These are phyloP conservation scores for Himalopsyche japonica DNA, from an alignment of 2,888 invertebrate genomes.

Conservation along the genomic window DNA sequence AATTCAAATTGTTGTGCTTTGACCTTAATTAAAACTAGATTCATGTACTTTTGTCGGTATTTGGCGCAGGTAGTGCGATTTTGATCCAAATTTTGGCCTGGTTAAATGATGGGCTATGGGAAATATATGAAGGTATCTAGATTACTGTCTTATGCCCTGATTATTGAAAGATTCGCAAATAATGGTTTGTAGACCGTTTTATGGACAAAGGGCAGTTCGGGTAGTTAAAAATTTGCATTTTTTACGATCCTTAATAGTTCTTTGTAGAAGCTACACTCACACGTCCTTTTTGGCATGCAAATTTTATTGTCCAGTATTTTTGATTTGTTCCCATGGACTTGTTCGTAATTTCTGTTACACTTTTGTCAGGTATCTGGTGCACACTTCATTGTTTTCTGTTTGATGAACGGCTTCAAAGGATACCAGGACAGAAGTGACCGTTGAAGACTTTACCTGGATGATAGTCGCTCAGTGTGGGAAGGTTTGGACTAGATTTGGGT, in stretches of 20 bases:
- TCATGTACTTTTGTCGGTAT: neutral
- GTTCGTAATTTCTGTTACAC: slow-evolving; percentile 18
- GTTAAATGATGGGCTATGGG: slow-evolving; percentile 12
- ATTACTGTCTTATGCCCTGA: neutral
- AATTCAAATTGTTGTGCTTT: slow-evolving; percentile 18
- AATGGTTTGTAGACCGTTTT: slow-evolving; percentile 8
- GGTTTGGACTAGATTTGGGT: slow-evolving; percentile 6
- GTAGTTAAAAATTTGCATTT: slow-evolving; percentile 29
- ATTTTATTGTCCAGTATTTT: neutral
- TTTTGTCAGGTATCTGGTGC: slow-evolving; percentile 13
- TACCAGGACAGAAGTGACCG: slow-evolving; percentile 15
- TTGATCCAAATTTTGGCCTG: neutral
- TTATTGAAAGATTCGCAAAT: slow-evolving; percentile 13
- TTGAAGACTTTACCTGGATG: neutral
- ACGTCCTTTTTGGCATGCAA: slow-evolving; percentile 16
- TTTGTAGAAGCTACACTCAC: slow-evolving; percentile 1
- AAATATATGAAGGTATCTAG: slow-evolving; percentile 25
- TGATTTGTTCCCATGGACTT: slow-evolving; percentile 10
- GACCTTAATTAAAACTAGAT: slow-evolving; percentile 32
- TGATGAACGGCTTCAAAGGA: slow-evolving; percentile 25
- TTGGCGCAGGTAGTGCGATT: neutral
- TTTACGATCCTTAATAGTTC: neutral
- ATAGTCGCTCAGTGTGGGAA: slow-evolving; percentile 4
- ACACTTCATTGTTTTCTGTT: slow-evolving; percentile 19
- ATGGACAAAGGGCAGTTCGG: slow-evolving; percentile 30